Evolutionary conservation across 1,140 invertebrate genomes (phyloP).

Genomic region (Panulirus ornatus): DNA sequence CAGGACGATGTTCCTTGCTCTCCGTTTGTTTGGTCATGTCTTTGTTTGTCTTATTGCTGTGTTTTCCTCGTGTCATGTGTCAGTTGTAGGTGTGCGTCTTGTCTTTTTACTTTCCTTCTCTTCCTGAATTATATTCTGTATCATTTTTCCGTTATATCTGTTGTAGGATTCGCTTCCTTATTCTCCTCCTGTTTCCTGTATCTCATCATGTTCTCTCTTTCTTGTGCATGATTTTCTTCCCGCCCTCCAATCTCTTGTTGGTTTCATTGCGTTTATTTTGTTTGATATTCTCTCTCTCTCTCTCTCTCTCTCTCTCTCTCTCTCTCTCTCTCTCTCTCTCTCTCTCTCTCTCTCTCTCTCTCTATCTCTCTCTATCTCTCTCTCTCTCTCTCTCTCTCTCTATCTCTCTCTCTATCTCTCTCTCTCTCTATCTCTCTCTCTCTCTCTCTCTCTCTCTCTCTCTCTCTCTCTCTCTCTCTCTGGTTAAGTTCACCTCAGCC

Average conservation of each 20-base stretch:
- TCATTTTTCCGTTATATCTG: no score
- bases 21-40: no score
- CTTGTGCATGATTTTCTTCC: not conserved
- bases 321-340: conserved; percentile 57
- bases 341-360: conserved; percentile 46
- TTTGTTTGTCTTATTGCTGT: no score
- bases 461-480: conserved; percentile 33
- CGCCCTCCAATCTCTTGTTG: not conserved
- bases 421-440: no score
- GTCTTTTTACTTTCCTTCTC: no score
- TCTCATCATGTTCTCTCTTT: not conserved
- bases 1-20: no score
- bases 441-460: conserved; percentile 52
- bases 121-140: no score
- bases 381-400: no score
- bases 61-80: no score
- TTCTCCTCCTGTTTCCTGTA: not conserved
- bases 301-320: conserved; percentile 49
- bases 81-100: no score
- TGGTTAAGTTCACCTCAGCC: not conserved
- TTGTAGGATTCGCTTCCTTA: not conserved
- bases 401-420: no score
- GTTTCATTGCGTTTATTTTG: conserved; percentile 39
- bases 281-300: conserved; percentile 71
- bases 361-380: no score